Evolutionary conservation across 2,888 invertebrate genomes (phyloP).

Genomic region (Ctena decussata): DNA sequence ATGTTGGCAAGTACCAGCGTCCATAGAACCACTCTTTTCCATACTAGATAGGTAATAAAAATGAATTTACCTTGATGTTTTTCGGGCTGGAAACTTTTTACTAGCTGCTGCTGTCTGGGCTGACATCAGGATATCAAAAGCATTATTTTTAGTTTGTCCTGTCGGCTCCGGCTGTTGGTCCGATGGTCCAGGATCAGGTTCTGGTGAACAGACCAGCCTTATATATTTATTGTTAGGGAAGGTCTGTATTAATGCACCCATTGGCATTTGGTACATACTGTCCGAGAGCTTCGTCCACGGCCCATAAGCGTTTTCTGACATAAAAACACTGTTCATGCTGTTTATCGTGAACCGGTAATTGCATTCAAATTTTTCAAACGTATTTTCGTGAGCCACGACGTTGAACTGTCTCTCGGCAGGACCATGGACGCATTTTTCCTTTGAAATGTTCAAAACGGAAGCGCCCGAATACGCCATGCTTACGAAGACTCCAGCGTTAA

Average conservation of each 20-base stretch:
- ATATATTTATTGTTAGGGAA: neutral
- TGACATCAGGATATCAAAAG: neutral
- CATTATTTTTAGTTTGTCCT: neutral
- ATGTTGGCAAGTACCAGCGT: neutral
- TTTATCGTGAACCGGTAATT: neutral
- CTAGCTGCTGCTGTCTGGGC: neutral
- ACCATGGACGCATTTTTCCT: neutral
- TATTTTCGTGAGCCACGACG: neutral
- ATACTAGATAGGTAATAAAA: neutral
- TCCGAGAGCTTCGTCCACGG: conserved; percentile 15
- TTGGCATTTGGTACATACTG: neutral
- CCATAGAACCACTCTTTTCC: neutral
- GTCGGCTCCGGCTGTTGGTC: neutral
- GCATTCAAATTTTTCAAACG: conserved; percentile 14
- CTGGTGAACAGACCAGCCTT: neutral
- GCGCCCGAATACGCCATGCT: neutral
- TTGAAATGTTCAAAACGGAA: neutral
- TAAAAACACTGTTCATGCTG: neutral
- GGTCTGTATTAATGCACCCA: neutral
- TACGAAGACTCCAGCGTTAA: neutral
- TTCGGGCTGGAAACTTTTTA: neutral
- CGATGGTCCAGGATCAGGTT: neutral
- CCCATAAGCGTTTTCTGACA: neutral
- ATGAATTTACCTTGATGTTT: no score
- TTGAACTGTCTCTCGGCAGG: conserved; percentile 1